Conservation (phyloP, 2,797 vertebrate genomes). For the Chelmon rostratus region DNA sequence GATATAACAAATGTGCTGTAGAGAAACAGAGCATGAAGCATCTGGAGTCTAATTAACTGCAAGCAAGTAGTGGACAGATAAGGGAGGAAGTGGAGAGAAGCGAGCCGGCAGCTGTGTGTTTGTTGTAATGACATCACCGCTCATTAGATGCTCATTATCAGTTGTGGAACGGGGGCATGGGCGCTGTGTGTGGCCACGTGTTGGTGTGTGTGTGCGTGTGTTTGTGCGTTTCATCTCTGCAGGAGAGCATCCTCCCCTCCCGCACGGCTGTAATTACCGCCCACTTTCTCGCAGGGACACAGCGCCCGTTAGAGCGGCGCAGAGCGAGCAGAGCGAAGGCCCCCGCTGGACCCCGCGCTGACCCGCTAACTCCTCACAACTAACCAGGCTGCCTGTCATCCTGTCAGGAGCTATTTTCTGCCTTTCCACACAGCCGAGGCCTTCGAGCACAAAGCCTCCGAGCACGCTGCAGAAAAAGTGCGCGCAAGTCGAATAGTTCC, state of each 20-base stretch:
- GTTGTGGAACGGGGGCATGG: constrained; percentile 31
- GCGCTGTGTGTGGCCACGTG: constrained; percentile 30
- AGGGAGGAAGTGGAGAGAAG: constrained; percentile 10
- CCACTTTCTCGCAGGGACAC: constrained; percentile 59
- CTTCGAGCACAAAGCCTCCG: constrained; percentile 9
- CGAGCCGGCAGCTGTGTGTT: constrained; percentile 47
- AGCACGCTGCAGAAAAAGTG: neutral
- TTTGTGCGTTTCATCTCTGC: constrained; percentile 62
- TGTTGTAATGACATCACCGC: constrained; percentile 68
- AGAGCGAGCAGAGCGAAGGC: constrained; percentile 30
- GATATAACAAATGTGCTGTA: constrained; percentile 6
- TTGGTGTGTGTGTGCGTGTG: constrained; percentile 45
- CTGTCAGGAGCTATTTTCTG: constrained; percentile 13
- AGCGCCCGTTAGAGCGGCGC: constrained; percentile 50
- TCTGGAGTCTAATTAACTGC: constrained; percentile 46
- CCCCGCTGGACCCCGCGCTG: constrained; percentile 29
- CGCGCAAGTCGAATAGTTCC: neutral
- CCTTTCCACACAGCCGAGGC: constrained; percentile 12
- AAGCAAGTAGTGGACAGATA: constrained; percentile 24
- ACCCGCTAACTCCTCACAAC: constrained; percentile 31
- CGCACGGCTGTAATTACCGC: constrained; percentile 76
- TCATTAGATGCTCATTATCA: constrained; percentile 76
- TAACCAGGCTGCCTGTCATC: constrained; percentile 17
- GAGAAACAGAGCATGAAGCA: constrained; percentile 3
- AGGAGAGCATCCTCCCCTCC: constrained; percentile 64